phyloP scores from a whole-genome alignment of 2,113 vertebrate species.

The Herpetotheres cachinnans region DNA sequence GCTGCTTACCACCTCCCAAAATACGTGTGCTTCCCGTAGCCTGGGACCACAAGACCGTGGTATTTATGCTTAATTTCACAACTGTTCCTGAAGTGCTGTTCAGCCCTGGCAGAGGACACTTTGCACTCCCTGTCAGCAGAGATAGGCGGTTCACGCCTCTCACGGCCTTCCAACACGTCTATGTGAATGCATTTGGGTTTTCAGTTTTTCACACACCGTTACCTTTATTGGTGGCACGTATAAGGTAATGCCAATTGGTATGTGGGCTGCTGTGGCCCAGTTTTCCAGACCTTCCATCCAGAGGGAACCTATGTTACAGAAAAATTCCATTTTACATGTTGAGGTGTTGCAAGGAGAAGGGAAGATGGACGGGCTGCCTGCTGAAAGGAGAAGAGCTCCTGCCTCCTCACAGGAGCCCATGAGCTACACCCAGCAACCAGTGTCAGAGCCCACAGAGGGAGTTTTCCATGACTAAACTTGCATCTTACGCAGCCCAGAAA shows the following conservation, averaged over 20 bases:
- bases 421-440: not conserved
- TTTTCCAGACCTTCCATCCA: not conserved
- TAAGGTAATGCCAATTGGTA: not conserved
- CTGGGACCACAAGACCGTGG: not conserved
- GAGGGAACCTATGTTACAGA: not conserved
- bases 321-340: not conserved
- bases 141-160: not conserved
- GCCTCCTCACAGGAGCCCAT: not conserved
- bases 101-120: not conserved
- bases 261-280: not conserved
- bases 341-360: not conserved
- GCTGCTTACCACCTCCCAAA: not conserved
- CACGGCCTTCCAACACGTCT: not conserved
- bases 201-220: not conserved
- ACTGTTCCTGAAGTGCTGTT: not conserved
- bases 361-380: not conserved
- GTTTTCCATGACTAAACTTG: not conserved
- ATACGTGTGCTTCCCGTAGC: not conserved
- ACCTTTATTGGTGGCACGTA: not conserved
- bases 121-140: not conserved
- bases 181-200: not conserved
- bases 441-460: not conserved
- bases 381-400: not conserved
- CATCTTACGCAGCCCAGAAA: not conserved
- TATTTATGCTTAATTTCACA: not conserved